phyloP scores from a whole-genome alignment of 1,140 invertebrate species.

The Drosophila bifasciata region DNA sequence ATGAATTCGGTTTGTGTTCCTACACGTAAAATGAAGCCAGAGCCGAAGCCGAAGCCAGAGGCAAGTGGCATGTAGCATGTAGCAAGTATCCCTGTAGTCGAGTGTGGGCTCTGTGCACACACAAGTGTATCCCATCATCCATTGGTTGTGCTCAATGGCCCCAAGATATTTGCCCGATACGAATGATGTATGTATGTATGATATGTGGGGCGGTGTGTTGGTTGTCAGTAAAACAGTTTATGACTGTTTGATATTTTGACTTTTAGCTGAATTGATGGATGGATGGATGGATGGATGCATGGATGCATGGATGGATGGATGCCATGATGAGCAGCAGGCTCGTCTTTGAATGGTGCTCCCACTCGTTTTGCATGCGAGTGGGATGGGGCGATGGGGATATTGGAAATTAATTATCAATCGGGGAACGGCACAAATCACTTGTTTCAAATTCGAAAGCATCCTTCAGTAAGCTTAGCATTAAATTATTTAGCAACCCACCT shows the following conservation, averaged over 20 bases:
- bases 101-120: neutral
- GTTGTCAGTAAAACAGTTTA: slow-evolving; percentile 30
- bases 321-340: too few relatives aligned
- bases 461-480: slow-evolving; percentile 40
- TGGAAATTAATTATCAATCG: slow-evolving; percentile 40
- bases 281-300: too few relatives aligned
- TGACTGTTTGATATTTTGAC: neutral
- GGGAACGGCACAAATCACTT: slow-evolving; percentile 1
- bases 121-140: too few relatives aligned
- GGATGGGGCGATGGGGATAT: too few relatives aligned
- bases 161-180: slow-evolving; percentile 53
- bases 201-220: slow-evolving; percentile 24
- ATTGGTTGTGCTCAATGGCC: slow-evolving; percentile 29
- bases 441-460: slow-evolving; percentile 16
- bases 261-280: neutral
- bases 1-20: too few relatives aligned
- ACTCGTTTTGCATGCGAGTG: too few relatives aligned
- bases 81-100: slow-evolving; percentile 22
- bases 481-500: slow-evolving; percentile 35
- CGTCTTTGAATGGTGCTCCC: too few relatives aligned
- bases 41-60: neutral
- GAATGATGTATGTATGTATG: too few relatives aligned
- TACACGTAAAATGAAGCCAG: neutral
- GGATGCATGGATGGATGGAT: too few relatives aligned
- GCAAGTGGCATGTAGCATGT: neutral